Evolutionary conservation across 2,888 invertebrate genomes (phyloP).

Genomic region (Hoplodrina blanda): DNA sequence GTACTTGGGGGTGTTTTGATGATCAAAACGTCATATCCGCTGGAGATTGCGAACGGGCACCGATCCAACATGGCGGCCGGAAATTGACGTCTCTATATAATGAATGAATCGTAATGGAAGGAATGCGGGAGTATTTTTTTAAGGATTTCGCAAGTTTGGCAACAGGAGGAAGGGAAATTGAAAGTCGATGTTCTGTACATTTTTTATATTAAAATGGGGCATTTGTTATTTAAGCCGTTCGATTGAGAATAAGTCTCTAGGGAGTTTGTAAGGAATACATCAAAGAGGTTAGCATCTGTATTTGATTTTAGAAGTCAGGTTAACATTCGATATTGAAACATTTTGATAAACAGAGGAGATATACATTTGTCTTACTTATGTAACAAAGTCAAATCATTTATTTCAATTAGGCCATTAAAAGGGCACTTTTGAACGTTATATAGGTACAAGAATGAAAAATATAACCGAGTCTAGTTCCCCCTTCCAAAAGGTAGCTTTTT

Average conservation of each 20-base stretch:
- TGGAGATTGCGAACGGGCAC: conserved; percentile 73
- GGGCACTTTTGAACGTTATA: too few relatives aligned
- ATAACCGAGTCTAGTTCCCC: too few relatives aligned
- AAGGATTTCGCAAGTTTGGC: conserved; percentile 60
- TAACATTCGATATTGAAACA: too few relatives aligned
- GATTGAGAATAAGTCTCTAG: background rate
- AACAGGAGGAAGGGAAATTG: conserved; percentile 48
- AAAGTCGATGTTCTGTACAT: conserved; percentile 50
- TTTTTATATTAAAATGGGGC: conserved; percentile 39
- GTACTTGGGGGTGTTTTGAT: conserved; percentile 69
- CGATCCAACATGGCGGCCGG: conserved; percentile 80
- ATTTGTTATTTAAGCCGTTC: conserved; percentile 43
- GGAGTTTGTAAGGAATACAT: background rate
- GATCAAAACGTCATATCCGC: conserved; percentile 80
- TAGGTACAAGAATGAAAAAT: too few relatives aligned
- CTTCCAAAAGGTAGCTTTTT: too few relatives aligned
- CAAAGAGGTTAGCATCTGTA: background rate
- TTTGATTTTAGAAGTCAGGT: background rate
- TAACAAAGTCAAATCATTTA: too few relatives aligned
- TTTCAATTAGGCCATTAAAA: too few relatives aligned
- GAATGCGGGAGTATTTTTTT: conserved; percentile 60
- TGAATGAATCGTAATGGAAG: conserved; percentile 76
- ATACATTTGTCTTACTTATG: too few relatives aligned
- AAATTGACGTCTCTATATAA: conserved; percentile 79
- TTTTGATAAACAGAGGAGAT: background rate